phyloP scores from a whole-genome alignment of 2,113 vertebrate species.

The Syngnathoides biaculeatus region DNA sequence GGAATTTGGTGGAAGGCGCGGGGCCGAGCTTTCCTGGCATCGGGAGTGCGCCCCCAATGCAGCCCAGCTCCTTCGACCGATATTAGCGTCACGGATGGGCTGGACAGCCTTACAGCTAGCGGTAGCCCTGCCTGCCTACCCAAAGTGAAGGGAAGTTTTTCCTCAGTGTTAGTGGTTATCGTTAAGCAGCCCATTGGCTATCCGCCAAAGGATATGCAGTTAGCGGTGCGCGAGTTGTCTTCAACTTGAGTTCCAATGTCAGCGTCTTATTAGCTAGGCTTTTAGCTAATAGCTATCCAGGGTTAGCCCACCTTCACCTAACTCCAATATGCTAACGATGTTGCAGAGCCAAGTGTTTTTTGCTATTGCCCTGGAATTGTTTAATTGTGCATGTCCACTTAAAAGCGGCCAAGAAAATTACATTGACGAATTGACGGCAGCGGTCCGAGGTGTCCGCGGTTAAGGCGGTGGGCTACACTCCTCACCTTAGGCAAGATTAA shows the following conservation, averaged over 20 bases:
- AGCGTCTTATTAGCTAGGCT: conserved; percentile 53
- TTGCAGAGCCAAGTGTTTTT: neutral
- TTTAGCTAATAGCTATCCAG: conserved; percentile 54
- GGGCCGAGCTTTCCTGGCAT: conserved; percentile 48
- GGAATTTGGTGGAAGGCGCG: conserved; percentile 53
- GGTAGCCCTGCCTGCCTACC: conserved; percentile 48
- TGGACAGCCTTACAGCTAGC: conserved; percentile 50
- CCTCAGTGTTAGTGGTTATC: conserved; percentile 23
- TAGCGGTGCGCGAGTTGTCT: conserved; percentile 45
- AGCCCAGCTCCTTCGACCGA: conserved; percentile 65
- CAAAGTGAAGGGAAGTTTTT: conserved; percentile 36
- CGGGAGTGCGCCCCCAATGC: conserved; percentile 69
- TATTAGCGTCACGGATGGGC: conserved; percentile 60
- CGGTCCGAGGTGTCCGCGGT: conserved; percentile 25
- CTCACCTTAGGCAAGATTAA: conserved; percentile 53
- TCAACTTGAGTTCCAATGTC: conserved; percentile 48
- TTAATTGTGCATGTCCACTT: neutral
- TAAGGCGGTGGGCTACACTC: conserved; percentile 49
- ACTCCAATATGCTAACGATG: conserved; percentile 20
- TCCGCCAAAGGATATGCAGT: conserved; percentile 26
- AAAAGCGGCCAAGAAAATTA: neutral
- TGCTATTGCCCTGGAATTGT: neutral
- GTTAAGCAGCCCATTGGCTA: conserved; percentile 13
- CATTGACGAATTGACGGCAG: neutral
- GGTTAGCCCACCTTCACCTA: conserved; percentile 50